Evolutionary conservation across 2,797 vertebrate genomes (phyloP).

Genomic region (Phataginus tetradactyla): DNA sequence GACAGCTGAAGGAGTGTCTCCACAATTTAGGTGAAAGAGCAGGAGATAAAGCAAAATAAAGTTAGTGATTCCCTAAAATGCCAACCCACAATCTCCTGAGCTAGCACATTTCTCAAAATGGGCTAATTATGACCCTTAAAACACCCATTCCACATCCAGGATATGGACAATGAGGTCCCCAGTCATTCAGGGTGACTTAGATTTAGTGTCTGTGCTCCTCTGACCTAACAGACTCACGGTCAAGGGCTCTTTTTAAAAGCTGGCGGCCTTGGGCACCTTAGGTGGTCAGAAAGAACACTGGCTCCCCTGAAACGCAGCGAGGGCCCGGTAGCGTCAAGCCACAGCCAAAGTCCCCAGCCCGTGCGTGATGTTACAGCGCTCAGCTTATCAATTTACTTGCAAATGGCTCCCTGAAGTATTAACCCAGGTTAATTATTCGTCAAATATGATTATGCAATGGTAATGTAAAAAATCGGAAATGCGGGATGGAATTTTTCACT

Average conservation of each 20-base stretch:
- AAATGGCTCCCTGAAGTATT: constrained; percentile 92
- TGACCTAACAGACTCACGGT: not conserved
- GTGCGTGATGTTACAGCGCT: constrained; percentile 81
- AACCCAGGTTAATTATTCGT: constrained; percentile 95
- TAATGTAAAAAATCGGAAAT: constrained; percentile 91
- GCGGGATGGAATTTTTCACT: constrained; percentile 95
- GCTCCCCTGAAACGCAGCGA: not conserved
- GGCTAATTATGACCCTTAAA: not conserved
- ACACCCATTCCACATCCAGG: not conserved
- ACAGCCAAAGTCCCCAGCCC: constrained; percentile 81
- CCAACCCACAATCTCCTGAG: not conserved
- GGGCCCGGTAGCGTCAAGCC: not conserved
- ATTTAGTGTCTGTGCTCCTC: not conserved
- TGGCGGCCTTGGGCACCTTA: constrained; percentile 31
- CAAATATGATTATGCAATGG: constrained; percentile 94
- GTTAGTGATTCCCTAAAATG: not conserved
- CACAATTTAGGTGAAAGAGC: not conserved
- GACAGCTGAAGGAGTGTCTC: not conserved
- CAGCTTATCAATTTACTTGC: constrained; percentile 93
- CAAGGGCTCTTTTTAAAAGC: not conserved
- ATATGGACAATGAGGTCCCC: not conserved
- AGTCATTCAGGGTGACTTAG: not conserved
- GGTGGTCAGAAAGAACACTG: constrained; percentile 51
- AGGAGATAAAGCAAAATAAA: not conserved
- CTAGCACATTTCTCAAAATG: not conserved